These are phyloP conservation scores for Pardosa pseudoannulata DNA, from an alignment of 2,888 invertebrate genomes.

Conservation along the genomic window DNA sequence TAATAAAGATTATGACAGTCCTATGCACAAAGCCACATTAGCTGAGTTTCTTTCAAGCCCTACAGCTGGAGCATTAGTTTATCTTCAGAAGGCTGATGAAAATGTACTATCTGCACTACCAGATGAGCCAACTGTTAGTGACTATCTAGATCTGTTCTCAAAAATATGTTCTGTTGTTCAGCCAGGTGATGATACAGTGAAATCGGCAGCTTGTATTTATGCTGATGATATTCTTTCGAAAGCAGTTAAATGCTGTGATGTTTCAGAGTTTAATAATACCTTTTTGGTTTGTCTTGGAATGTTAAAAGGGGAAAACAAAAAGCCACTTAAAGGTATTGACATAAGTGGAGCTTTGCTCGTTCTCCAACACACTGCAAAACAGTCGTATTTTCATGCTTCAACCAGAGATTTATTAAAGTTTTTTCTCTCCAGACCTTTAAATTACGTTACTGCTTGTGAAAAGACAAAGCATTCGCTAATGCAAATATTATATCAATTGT, in stretches of 20 bases:
- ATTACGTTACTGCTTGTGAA: slow-evolving; percentile 57
- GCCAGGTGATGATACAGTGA: slow-evolving; percentile 20
- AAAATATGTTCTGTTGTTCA: slow-evolving; percentile 36
- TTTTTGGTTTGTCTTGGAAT: slow-evolving; percentile 70
- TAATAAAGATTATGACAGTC: slow-evolving; percentile 20
- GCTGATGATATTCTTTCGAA: slow-evolving; percentile 47
- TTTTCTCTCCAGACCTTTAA: slow-evolving; percentile 64
- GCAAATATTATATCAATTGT: slow-evolving; percentile 69
- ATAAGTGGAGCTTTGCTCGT: slow-evolving; percentile 72
- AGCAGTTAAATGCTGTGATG: slow-evolving; percentile 26
- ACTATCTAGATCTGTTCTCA: slow-evolving; percentile 37
- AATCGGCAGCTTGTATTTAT: slow-evolving; percentile 35
- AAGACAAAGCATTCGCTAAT: slow-evolving; percentile 71
- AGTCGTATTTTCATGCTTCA: slow-evolving; percentile 53
- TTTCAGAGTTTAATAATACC: slow-evolving; percentile 49
- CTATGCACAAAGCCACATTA: slow-evolving; percentile 24
- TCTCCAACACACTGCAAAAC: slow-evolving; percentile 46
- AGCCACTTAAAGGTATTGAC: slow-evolving; percentile 34
- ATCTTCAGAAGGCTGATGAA: slow-evolving; percentile 28
- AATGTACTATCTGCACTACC: slow-evolving; percentile 35
- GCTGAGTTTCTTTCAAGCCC: slow-evolving; percentile 36
- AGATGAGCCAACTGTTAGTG: slow-evolving; percentile 22
- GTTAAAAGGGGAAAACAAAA: slow-evolving; percentile 71
- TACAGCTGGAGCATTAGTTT: slow-evolving; percentile 15
- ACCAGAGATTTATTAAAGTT: slow-evolving; percentile 63